These are phyloP conservation scores for Heterodera schachtii DNA, from an alignment of 1,140 invertebrate species.

Conservation along the genomic window DNA sequence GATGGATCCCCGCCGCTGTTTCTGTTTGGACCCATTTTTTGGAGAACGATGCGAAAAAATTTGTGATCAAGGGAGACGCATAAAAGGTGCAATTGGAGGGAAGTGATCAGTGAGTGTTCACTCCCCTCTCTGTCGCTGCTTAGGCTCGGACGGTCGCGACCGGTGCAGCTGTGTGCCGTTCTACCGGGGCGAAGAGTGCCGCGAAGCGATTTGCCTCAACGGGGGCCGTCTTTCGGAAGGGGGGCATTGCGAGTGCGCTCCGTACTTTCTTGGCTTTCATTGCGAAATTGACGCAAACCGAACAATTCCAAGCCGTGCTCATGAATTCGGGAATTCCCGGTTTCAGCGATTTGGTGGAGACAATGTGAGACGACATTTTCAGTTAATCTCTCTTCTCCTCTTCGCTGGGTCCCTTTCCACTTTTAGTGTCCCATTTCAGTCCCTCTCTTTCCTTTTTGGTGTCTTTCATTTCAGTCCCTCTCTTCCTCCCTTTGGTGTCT, in stretches of 20 bases:
- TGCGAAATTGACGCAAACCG: constrained; percentile 62
- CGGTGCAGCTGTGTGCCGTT: constrained; percentile 63
- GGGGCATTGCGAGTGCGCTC: constrained; percentile 57
- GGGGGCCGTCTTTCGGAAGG: constrained; percentile 46
- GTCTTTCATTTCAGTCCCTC: too few species aligned
- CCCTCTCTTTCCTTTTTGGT: too few species aligned
- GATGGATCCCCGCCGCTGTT: constrained; percentile 44
- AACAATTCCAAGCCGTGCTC: constrained; percentile 34
- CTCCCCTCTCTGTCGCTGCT: background rate
- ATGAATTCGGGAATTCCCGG: constrained; percentile 36
- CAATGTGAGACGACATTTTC: background rate
- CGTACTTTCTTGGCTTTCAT: constrained; percentile 61
- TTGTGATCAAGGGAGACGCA: constrained; percentile 61
- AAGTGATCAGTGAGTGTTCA: too few species aligned
- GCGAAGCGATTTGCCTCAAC: constrained; percentile 62
- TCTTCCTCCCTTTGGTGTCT: too few species aligned
- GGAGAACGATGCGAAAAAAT: constrained; percentile 62
- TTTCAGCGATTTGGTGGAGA: constrained; percentile 56
- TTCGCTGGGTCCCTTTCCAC: too few species aligned
- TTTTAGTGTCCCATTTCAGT: too few species aligned
- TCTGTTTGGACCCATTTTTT: constrained; percentile 62
- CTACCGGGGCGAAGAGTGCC: constrained; percentile 63
- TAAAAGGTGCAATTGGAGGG: constrained; percentile 36
- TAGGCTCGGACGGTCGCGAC: constrained; percentile 42
- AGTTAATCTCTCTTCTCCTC: too few species aligned